A percentile compares a stretch with the other conserved stretches of the same genome.
phyloP scores from a whole-genome alignment of 2,797 vertebrate species.

The Caiman crocodilus region DNA sequence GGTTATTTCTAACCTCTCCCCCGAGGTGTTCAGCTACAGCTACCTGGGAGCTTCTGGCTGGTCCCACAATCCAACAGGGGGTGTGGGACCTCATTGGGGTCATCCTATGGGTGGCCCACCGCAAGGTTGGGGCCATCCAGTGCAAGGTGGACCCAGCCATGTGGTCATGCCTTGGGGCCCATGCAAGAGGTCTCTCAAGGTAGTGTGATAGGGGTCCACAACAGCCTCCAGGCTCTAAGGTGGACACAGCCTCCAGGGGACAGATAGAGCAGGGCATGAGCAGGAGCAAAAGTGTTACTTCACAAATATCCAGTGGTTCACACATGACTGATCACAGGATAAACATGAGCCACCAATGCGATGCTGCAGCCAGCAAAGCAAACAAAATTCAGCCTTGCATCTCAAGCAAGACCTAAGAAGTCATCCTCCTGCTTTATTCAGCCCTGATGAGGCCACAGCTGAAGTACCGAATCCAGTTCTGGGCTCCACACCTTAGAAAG shows the following conservation, averaged over 20 bases:
- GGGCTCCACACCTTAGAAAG: too few relatives aligned
- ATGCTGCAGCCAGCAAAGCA: too few relatives aligned
- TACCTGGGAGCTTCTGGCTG: slow-evolving; percentile 95
- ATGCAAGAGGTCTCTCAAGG: slow-evolving; percentile 91
- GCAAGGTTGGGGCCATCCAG: slow-evolving; percentile 93
- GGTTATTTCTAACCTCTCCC: slow-evolving; percentile 97
- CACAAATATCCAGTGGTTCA: slow-evolving; percentile 99
- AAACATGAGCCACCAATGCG: too few relatives aligned
- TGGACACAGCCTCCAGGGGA: slow-evolving; percentile 96
- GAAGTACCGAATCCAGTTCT: too few relatives aligned
- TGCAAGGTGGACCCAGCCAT: slow-evolving; percentile 92
- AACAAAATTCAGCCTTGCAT: too few relatives aligned
- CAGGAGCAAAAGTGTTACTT: slow-evolving; percentile 99
- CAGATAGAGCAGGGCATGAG: slow-evolving; percentile 97
- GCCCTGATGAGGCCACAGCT: too few relatives aligned
- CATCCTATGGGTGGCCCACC: slow-evolving; percentile 91
- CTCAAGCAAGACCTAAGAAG: too few relatives aligned
- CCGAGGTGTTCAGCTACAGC: slow-evolving; percentile 96
- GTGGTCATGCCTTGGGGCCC: slow-evolving; percentile 91
- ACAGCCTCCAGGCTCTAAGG: slow-evolving; percentile 97
- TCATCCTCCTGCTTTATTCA: too few relatives aligned
- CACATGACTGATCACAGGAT: slow-evolving; percentile 87
- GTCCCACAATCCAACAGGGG: slow-evolving; percentile 90
- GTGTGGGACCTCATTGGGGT: slow-evolving; percentile 92
- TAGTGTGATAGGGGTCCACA: slow-evolving; percentile 92